phyloP scores from a whole-genome alignment of 2,888 invertebrate genomes.

The Dryadula phaetusa region DNA sequence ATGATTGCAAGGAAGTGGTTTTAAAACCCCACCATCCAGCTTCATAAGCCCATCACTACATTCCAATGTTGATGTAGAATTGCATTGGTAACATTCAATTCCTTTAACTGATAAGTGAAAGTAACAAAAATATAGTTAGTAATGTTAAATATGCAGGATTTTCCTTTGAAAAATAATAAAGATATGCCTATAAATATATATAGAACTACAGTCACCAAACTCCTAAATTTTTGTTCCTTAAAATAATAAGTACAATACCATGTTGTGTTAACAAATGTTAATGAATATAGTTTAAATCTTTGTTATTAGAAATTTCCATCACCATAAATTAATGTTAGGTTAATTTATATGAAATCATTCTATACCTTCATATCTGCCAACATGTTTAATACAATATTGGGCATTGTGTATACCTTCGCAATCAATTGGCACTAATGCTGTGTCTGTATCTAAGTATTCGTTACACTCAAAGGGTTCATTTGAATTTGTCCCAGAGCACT shows the following conservation, averaged over 20 bases:
- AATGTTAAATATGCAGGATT: background rate
- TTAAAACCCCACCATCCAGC: slow-evolving; percentile 80
- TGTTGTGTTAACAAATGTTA: background rate
- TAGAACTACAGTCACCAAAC: background rate
- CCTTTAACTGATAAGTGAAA: slow-evolving; percentile 49
- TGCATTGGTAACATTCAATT: slow-evolving; percentile 91
- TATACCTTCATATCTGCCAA: slow-evolving; percentile 94
- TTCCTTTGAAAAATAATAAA: background rate
- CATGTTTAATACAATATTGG: slow-evolving; percentile 95
- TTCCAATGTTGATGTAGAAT: slow-evolving; percentile 87
- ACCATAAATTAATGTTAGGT: slow-evolving; percentile 9
- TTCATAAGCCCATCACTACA: slow-evolving; percentile 88
- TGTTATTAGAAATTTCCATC: slow-evolving; percentile 2
- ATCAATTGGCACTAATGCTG: slow-evolving; percentile 87
- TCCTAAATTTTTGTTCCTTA: background rate
- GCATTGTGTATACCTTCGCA: slow-evolving; percentile 93
- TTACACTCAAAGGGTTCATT: slow-evolving; percentile 92
- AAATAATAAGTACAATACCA: background rate
- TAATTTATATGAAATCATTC: slow-evolving; percentile 5
- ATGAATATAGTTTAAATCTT: background rate
- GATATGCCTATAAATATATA: background rate
- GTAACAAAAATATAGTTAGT: background rate
- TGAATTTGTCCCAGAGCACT: slow-evolving; percentile 93
- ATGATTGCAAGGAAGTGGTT: slow-evolving; percentile 87
- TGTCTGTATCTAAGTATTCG: slow-evolving; percentile 88